Evolutionary conservation across 1,140 invertebrate species (phyloP), one percentile per base, ranked within the genome.

Genomic region (Lanistes nyassanus): DNA sequence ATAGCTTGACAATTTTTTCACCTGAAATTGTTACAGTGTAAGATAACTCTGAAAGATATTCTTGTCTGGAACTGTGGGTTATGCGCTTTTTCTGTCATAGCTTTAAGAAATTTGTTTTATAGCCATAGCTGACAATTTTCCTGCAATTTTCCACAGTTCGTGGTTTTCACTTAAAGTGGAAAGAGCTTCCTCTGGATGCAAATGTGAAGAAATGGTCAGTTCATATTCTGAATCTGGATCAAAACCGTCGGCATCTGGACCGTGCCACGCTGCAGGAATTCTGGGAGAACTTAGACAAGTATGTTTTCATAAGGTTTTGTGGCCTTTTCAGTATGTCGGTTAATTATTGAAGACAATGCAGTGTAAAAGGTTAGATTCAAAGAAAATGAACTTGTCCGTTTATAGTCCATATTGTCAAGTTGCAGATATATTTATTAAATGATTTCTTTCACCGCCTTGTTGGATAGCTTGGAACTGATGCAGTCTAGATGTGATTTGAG

Each of bases 161-260:
- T 89, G 98, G 96, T 55, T 99, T 99, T 91, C 98, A 99, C 89
- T 91, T 99, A 80, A 99, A 99, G 90, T 99, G 94, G 88, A 95
- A 97, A 84, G 97, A 99, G 90, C 94, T 98, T 92, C 95, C 94
- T 84, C 81, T 98, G 79, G 98, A 99, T 88, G 90, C 92, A 13
- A 99, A 99, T 89, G 96, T 99, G 53, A 94, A 93, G 36, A 95
- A 96, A 81, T 99, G 98, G 98, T 95, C 95, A 36, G 98, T 99
- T 0, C 94, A 94, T 36, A 93, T 99, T 23, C 93, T 99, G 62
- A 93, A 96, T 87, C 90, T 99, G 9, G 98, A 96, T 68, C 92
- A 95, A 84, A 95, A 94, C 65, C 98, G 98, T 91, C 91, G 98
- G 51, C 98, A 99, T 93, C 93, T 99, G 80, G 98, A 99, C 91